phyloP scores from a whole-genome alignment of 2,113 vertebrate species.

The Bombycilla garrulus region DNA sequence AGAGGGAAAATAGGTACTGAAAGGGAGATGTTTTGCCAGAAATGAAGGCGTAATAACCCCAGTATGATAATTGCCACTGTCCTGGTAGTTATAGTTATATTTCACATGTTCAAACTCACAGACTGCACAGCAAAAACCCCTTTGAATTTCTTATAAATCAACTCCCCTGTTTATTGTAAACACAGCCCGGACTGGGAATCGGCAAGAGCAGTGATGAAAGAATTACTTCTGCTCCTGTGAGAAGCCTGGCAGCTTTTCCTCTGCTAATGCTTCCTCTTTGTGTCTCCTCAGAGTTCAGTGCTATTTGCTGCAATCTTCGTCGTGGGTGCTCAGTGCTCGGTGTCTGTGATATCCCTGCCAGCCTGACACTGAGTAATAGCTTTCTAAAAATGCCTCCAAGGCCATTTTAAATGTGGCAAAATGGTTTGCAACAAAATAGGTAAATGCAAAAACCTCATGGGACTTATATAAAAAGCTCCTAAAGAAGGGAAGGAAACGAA shows the following conservation, averaged over 20 bases:
- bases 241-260: not conserved
- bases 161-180: not conserved
- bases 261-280: not conserved
- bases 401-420: slow-evolving; percentile 1
- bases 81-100: not conserved
- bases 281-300: not conserved
- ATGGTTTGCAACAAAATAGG: not conserved
- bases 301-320: not conserved
- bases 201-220: not conserved
- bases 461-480: not conserved
- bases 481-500: not conserved
- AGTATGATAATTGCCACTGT: not conserved
- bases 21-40: not conserved
- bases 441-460: not conserved
- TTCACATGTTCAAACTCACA: not conserved
- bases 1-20: not conserved
- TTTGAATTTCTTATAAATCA: not conserved
- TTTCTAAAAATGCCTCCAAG: slow-evolving; percentile 8
- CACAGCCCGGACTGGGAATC: not conserved
- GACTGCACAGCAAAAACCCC: not conserved
- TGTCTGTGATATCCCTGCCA: not conserved
- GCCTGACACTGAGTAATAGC: not conserved
- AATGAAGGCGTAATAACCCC: not conserved
- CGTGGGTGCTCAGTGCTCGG: not conserved
- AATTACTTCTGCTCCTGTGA: not conserved